These are phyloP conservation scores for Hoplias malabaricus DNA, from an alignment of 2,113 vertebrate species.

Conservation along the genomic window DNA sequence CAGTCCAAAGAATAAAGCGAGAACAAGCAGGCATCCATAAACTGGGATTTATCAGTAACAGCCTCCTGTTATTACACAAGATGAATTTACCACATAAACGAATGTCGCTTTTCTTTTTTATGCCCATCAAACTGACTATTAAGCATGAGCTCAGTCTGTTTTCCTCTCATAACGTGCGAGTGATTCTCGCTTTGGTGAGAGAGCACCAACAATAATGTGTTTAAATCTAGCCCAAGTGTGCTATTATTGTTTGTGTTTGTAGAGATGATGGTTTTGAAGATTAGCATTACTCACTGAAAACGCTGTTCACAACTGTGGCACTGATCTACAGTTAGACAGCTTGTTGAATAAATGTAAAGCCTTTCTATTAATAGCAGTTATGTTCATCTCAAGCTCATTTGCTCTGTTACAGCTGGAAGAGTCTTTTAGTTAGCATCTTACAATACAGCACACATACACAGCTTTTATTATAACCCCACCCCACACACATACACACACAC, in stretches of 20 bases:
- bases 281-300: conserved; percentile 8
- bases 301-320: background rate
- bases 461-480: background rate
- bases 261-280: conserved; percentile 8
- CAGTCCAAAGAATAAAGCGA: background rate
- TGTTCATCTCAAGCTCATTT: conserved; percentile 18
- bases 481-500: no score
- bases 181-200: conserved; percentile 32
- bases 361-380: conserved; percentile 27
- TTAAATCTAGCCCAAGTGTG: conserved; percentile 28
- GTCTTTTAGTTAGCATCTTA: background rate
- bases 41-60: background rate
- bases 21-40: background rate
- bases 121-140: background rate
- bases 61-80: background rate
- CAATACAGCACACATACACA: background rate
- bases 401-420: background rate
- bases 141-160: conserved; percentile 13
- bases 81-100: conserved; percentile 8
- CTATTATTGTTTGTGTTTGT: background rate
- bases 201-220: conserved; percentile 20
- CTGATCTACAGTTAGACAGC: conserved; percentile 35
- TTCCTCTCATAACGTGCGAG: conserved; percentile 29
- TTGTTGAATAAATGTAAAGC: conserved; percentile 42
- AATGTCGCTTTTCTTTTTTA: background rate